Conservation (phyloP, 1,140 invertebrate species). For the Drosophila bocki region DNA sequence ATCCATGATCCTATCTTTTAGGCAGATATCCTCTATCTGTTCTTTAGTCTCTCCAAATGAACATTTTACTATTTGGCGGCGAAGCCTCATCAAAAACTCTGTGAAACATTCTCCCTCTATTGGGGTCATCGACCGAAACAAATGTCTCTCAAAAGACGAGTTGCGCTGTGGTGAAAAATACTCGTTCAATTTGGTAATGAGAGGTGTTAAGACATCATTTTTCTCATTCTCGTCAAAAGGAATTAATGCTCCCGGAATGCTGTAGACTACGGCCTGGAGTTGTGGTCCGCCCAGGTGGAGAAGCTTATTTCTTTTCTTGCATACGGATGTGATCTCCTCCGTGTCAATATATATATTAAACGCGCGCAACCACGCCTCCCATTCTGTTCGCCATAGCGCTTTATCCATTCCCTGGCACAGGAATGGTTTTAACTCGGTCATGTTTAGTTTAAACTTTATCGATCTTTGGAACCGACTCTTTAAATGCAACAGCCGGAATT, state of each 20-base stretch:
- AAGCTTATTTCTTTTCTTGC: slow-evolving; percentile 6
- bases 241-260: slow-evolving; percentile 10
- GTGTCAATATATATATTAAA: too few relatives aligned
- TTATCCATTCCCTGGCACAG: too few relatives aligned
- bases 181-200: slow-evolving; percentile 16
- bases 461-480: too few relatives aligned
- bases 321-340: slow-evolving; percentile 8
- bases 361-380: neutral
- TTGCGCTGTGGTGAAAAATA: slow-evolving; percentile 25
- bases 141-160: neutral
- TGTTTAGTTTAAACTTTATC: too few relatives aligned
- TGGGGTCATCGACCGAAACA: neutral
- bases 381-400: too few relatives aligned
- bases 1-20: slow-evolving; percentile 5
- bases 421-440: too few relatives aligned
- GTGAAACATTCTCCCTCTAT: slow-evolving; percentile 12
- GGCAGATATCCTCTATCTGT: slow-evolving; percentile 2
- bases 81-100: slow-evolving; percentile 15
- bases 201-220: slow-evolving; percentile 14
- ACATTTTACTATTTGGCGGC: slow-evolving; percentile 4
- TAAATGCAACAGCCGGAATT: too few relatives aligned
- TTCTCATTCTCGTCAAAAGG: slow-evolving; percentile 2
- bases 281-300: neutral
- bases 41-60: slow-evolving; percentile 10
- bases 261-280: slow-evolving; percentile 4